These are phyloP conservation scores for Tenthredo mesomela DNA, from an alignment of 2,888 invertebrate genomes.

Conservation along the genomic window DNA sequence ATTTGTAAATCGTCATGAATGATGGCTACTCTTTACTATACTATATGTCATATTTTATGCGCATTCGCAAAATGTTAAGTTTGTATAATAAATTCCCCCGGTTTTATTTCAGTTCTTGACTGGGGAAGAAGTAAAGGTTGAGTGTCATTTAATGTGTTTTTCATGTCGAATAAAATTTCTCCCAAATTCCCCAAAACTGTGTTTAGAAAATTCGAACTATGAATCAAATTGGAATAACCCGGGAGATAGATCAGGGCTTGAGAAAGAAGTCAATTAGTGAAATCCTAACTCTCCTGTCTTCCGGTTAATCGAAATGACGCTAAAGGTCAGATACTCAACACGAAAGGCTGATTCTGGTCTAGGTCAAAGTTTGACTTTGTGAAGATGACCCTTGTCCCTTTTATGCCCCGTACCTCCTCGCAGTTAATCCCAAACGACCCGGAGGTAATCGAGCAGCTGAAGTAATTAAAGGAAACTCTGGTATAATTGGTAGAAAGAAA, in stretches of 20 bases:
- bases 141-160: background rate
- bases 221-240: background rate
- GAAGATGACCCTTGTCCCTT: background rate
- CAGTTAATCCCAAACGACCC: background rate
- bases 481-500: background rate
- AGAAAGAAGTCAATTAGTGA: background rate
- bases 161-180: background rate
- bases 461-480: slow-evolving; percentile 9
- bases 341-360: slow-evolving; percentile 9
- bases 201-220: background rate
- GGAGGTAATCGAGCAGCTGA: background rate
- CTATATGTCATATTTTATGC: background rate
- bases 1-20: background rate
- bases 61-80: background rate
- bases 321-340: background rate
- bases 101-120: background rate
- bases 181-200: background rate
- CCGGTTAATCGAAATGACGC: background rate
- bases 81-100: background rate
- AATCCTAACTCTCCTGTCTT: background rate
- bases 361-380: background rate
- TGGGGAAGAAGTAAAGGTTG: background rate
- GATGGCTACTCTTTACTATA: background rate
- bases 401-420: background rate
- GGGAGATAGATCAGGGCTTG: background rate